Evolutionary conservation across 2,797 vertebrate species (phyloP).

Genomic region (Ctenosaura bakeri): DNA sequence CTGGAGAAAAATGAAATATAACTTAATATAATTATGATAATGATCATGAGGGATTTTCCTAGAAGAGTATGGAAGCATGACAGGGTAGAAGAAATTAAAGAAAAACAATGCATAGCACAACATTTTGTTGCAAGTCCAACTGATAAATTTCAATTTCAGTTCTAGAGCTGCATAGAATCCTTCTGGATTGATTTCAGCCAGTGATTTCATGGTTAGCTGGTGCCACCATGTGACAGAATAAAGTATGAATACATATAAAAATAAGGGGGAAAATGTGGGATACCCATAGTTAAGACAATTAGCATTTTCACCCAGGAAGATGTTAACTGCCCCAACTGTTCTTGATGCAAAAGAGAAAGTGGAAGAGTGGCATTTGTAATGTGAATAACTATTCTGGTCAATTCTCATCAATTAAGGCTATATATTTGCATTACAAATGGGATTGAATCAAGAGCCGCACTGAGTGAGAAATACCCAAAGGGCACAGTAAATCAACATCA

Average conservation of each 20-base stretch:
- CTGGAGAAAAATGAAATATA: background rate
- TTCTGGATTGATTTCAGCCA: background rate
- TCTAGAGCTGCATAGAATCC: background rate
- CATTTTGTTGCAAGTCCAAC: background rate
- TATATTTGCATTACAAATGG: background rate
- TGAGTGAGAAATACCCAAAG: background rate
- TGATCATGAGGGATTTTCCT: background rate
- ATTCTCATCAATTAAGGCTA: background rate
- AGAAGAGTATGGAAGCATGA: background rate
- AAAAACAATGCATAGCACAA: background rate
- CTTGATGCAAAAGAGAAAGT: background rate
- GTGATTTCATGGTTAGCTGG: constrained; percentile 12
- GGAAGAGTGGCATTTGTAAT: background rate
- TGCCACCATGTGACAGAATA: constrained; percentile 15
- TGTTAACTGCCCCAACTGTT: background rate
- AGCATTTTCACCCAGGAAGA: background rate
- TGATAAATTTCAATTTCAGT: background rate
- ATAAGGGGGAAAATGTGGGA: background rate
- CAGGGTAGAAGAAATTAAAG: background rate
- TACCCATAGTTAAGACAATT: background rate
- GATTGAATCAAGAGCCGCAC: background rate
- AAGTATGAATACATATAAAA: background rate
- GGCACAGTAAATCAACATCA: background rate
- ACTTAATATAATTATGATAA: too few species aligned
- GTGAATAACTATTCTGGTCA: background rate